Evolutionary conservation across 2,888 invertebrate species (phyloP), one percentile per base, ranked within the genome.

Genomic region (Gortyna flavago): DNA sequence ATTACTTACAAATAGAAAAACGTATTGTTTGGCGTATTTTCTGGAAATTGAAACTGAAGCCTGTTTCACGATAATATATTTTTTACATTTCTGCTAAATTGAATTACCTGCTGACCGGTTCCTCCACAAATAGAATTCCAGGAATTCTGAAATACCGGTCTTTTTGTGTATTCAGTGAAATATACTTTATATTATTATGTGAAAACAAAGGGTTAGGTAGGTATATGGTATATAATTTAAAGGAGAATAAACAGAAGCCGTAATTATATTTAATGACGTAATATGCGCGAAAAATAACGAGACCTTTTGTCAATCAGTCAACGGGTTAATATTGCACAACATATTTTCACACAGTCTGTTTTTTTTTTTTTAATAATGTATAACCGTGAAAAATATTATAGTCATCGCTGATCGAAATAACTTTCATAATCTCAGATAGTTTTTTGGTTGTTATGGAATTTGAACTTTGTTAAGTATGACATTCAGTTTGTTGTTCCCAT

Each of bases 191-290:
- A 38, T 74, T 65, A 75, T 29, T 44, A 25, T 61, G 18, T 25
- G 7, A 62, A 18, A 25, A 16, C 8, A 68, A 38, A 25, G 32
- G 25, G 44, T 38, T 35, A n/a, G n/a, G n/a, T n/a, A n/a, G n/a
- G n/a, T n/a, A n/a, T 38, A 21, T 38, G 32, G 4, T 18, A 7
- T 18, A 44, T 71, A 59, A 72, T 77, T 77, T 61, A 61, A 81
- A 61, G 32, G 85, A 85, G 65, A 82, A 82, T 77, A 82, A 77
- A 74, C 77, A 87, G 73, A 83, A 68, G 72, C 67, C 48, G 44
- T 54, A 4, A 35, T 73, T 35, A 86, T 79, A 81, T n/a, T n/a
- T n/a, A 84, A 86, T 77, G 72, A 77, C 72, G 79, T 84, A 72
- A 85, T 81, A 79, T 71, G 54, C 51, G 29, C 25, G 77, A 84